Percentiles rank a stretch among this genome's conserved stretches.
Conservation (phyloP, 2,888 invertebrate species). For the Marronus borbonicus region DNA sequence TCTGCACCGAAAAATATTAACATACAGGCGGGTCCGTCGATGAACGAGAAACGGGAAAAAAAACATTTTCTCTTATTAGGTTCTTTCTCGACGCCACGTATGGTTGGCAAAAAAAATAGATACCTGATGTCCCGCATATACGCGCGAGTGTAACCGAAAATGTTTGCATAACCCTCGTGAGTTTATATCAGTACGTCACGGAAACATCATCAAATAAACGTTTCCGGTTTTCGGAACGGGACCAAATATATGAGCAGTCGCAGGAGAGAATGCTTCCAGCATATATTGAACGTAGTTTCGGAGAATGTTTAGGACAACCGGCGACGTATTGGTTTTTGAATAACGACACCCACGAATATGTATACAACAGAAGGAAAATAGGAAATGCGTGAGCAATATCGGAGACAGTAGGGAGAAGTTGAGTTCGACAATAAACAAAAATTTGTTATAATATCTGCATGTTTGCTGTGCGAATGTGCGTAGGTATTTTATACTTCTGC, state of each 20-base stretch:
- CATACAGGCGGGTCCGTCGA: neutral
- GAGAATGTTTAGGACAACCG: conserved; percentile 9
- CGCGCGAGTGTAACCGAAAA: conserved; percentile 17
- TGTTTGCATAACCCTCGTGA: conserved; percentile 31
- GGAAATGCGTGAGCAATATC: conserved; percentile 7
- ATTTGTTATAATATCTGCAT: neutral
- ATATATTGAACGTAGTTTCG: conserved; percentile 23
- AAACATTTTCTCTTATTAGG: conserved; percentile 41
- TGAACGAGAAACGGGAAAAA: conserved; percentile 15
- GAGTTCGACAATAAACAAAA: conserved; percentile 6
- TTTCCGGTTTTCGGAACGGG: conserved; percentile 45
- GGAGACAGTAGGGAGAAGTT: conserved; percentile 8
- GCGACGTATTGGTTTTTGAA: conserved; percentile 34
- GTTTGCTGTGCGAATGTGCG: neutral
- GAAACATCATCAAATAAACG: conserved; percentile 43
- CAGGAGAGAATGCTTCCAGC: conserved; percentile 20
- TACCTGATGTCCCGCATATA: conserved; percentile 9
- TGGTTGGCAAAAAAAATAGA: neutral
- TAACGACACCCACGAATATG: conserved; percentile 21
- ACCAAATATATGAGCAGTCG: conserved; percentile 31
- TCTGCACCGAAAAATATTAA: neutral
- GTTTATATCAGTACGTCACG: conserved; percentile 41
- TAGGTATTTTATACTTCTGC: neutral
- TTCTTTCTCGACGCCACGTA: conserved; percentile 22
- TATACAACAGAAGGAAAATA: conserved; percentile 2